Percentiles rank a stretch among this genome's conserved stretches.
Conservation (phyloP, 1,140 invertebrate species). For the Oryzaephilus surinamensis region DNA sequence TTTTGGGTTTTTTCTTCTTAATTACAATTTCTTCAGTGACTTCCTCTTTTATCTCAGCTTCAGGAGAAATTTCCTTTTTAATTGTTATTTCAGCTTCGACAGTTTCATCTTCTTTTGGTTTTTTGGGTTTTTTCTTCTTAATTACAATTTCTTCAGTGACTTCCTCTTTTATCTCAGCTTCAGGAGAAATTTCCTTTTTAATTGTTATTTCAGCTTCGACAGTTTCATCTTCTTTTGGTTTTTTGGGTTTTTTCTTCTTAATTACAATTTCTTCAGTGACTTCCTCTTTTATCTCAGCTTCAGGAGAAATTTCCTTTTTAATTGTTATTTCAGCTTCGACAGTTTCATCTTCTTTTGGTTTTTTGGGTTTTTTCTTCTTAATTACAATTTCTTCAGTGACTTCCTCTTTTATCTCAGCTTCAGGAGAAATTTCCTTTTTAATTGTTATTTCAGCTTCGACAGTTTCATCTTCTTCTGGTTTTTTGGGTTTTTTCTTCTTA, state of each 20-base stretch:
- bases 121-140: conserved; percentile 34
- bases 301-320: conserved; percentile 15
- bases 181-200: conserved; percentile 6
- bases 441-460: conserved; percentile 24
- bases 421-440: conserved; percentile 23
- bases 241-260: conserved; percentile 38
- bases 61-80: conserved; percentile 24
- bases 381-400: conserved; percentile 15
- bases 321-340: conserved; percentile 21
- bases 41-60: conserved; percentile 31
- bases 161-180: conserved; percentile 25
- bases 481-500: conserved; percentile 37
- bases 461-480: conserved; percentile 13
- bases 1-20: conserved; percentile 35
- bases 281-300: conserved; percentile 11
- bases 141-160: conserved; percentile 6
- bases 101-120: conserved; percentile 1
- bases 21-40: conserved; percentile 33
- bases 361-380: conserved; percentile 17
- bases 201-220: conserved; percentile 16
- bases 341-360: conserved; percentile 27
- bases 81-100: conserved; percentile 41
- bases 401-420: conserved; percentile 17
- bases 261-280: conserved; percentile 16
- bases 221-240: conserved; percentile 20